Base-by-base conservation (phyloP, 2,113 vertebrate genomes). In the Taurulus bubalis region DNA sequence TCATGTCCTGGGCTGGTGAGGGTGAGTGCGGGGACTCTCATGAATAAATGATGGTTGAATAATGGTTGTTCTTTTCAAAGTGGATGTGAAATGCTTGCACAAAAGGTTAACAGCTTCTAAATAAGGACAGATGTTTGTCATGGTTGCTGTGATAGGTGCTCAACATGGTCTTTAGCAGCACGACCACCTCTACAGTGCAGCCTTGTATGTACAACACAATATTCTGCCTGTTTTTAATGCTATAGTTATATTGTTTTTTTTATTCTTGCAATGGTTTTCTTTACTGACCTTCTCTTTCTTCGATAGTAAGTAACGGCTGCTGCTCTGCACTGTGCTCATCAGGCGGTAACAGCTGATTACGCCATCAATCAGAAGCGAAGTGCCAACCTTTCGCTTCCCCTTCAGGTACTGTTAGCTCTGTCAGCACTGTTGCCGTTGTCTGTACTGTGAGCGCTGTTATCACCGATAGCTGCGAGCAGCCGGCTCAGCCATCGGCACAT, bases 101-200 rank as follows among this genome's bases (percentile, higher is more conserved):
- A 69, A 79, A 89, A 90, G 85, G 85, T 90, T 90, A 93, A 89
- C 87, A 60, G 70, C 80, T 36, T 76, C 85, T 77, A 88, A 80
- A 87, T 76, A 67, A 79, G 75, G 73, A 84, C 59, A 58, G n/a
- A 71, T 78, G 82, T 87, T 77, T 63, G 51, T 80, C 32, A 47
- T 22, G 69, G 53, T n/a, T 45, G 42, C 49, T 28, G 40, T 14
- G 30, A 75, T 24, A 26, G 15, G 8, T 70, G 22, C 56, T 7
- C 36, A 60, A 26, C 8, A n/a, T 1, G 16, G 49, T 53, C n/a
- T 3, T 16, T 64, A 56, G 47, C 42, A 71, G 28, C 32, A 71
- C 38, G 16, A 30, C 26, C 64, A 18, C 36, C 32, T 71, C 45
- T 56, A 18, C 56, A 4, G 3, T 10, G 3, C 49, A 36, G 47